phyloP scores from a whole-genome alignment of 1,140 invertebrate genomes.

The Ericerus pela region DNA sequence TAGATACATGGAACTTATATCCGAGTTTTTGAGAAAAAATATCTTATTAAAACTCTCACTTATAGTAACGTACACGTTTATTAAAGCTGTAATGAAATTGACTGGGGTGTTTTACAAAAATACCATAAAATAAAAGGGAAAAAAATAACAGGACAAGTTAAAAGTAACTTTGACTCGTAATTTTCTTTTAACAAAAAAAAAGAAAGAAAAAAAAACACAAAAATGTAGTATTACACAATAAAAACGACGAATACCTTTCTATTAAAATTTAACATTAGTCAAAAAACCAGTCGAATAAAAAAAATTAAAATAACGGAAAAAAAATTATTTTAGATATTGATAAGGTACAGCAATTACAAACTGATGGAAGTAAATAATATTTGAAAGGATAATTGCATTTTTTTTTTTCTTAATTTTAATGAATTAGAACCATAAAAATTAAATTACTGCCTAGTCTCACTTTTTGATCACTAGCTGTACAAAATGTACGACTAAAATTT shows the following conservation, averaged over 20 bases:
- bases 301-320: neutral
- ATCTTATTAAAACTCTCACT: neutral
- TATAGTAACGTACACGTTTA: neutral
- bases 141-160: neutral
- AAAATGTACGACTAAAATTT: constrained; percentile 3
- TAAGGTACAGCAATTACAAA: neutral
- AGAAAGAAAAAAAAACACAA: neutral
- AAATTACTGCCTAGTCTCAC: constrained; percentile 10
- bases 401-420: neutral
- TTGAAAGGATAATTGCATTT: no score
- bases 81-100: neutral
- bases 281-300: neutral
- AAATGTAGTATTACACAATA: neutral
- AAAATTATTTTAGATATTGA: neutral
- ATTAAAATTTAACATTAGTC: constrained; percentile 6
- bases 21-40: no score
- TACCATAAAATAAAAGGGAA: neutral
- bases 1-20: neutral
- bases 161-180: constrained; percentile 7
- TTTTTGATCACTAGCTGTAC: constrained; percentile 8
- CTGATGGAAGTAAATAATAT: neutral
- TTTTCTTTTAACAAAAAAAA: neutral
- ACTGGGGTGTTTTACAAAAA: constrained; percentile 8
- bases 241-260: neutral
- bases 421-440: neutral